A percentile compares a stretch with the other conserved stretches of the same genome.
Evolutionary conservation across 2,888 invertebrate species (phyloP).

Genomic region (Pheosia tremula): DNA sequence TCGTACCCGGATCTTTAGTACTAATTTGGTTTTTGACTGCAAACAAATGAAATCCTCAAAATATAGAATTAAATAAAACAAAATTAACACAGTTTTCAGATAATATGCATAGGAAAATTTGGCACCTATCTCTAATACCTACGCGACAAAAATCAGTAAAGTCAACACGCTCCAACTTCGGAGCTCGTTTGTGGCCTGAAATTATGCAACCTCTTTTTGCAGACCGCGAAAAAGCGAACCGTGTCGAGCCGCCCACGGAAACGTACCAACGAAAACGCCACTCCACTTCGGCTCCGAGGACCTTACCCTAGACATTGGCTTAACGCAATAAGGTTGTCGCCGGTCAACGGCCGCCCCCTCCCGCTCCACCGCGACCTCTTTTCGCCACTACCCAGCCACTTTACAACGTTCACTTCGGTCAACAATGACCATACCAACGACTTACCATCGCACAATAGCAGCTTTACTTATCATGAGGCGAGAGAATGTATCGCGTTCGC

Average conservation of each 20-base stretch:
- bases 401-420: constrained; percentile 51
- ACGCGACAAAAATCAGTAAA: constrained; percentile 19
- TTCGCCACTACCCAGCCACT: constrained; percentile 61
- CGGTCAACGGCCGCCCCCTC: constrained; percentile 76
- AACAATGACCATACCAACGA: constrained; percentile 44
- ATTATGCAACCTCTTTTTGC: constrained; percentile 63
- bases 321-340: constrained; percentile 69
- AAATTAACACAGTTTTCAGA: not conserved
- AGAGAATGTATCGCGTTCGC: constrained; percentile 45
- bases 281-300: constrained; percentile 67
- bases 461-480: constrained; percentile 50
- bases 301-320: constrained; percentile 80
- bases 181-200: constrained; percentile 34
- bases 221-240: constrained; percentile 52
- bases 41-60: no score
- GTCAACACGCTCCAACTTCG: constrained; percentile 20
- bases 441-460: constrained; percentile 47
- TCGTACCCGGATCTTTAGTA: no score
- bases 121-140: not conserved
- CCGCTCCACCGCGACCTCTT: constrained; percentile 71
- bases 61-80: constrained; percentile 12
- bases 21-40: no score
- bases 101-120: no score
- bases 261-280: constrained; percentile 53
- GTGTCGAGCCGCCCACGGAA: constrained; percentile 63